Percentiles rank a stretch among this genome's conserved stretches.
Conservation (phyloP, 2,888 invertebrate genomes). For the Cheilosia impressa region DNA sequence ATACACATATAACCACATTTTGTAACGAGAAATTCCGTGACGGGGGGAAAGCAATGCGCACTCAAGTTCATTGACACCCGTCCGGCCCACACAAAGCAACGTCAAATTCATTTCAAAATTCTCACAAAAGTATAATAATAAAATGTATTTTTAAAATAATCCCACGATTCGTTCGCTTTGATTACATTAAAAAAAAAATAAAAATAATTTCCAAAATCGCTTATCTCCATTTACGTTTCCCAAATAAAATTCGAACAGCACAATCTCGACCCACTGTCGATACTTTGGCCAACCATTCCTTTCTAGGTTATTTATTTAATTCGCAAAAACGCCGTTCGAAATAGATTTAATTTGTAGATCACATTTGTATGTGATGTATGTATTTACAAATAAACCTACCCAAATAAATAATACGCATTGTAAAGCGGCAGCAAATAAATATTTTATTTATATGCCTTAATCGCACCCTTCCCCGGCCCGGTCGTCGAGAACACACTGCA, state of each 20-base stretch:
- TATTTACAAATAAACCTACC: constrained; percentile 16
- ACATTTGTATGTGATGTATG: too few relatives aligned
- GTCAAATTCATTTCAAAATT: constrained; percentile 1
- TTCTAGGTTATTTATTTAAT: constrained; percentile 29
- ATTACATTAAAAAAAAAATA: constrained; percentile 5
- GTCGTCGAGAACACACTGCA: not conserved
- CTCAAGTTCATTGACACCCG: constrained; percentile 25
- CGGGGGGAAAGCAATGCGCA: not conserved
- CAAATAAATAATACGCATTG: constrained; percentile 42
- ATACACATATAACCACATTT: not conserved
- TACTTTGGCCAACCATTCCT: constrained; percentile 1
- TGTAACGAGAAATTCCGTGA: not conserved
- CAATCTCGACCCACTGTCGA: not conserved
- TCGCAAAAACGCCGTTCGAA: constrained; percentile 18
- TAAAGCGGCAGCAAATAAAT: constrained; percentile 15
- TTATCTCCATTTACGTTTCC: constrained; percentile 21
- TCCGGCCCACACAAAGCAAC: constrained; percentile 7
- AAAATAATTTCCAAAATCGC: not conserved
- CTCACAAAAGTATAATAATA: constrained; percentile 1
- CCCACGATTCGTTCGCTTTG: constrained; percentile 14
- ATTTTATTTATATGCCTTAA: constrained; percentile 19
- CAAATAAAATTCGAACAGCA: not conserved
- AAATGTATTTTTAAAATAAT: constrained; percentile 13
- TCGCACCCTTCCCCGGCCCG: not conserved
- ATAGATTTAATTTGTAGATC: not conserved